Evolutionary conservation across 2,888 invertebrate genomes (phyloP).

Genomic region (Clistopyga incitator): DNA sequence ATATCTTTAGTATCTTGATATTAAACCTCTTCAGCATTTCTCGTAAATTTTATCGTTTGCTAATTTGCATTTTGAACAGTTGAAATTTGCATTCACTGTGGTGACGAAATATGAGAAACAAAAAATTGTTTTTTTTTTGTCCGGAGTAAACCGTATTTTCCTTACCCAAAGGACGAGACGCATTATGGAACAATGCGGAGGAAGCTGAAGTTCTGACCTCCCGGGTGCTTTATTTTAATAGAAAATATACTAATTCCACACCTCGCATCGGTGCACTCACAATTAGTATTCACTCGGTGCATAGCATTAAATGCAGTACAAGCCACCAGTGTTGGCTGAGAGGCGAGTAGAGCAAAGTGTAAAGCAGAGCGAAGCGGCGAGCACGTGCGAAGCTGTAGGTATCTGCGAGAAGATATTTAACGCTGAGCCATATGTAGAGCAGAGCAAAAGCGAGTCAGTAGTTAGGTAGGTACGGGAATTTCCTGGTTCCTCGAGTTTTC

Average conservation of each 20-base stretch:
- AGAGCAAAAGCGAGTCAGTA: constrained; percentile 23
- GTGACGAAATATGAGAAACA: background rate
- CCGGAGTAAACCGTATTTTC: background rate
- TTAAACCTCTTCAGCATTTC: background rate
- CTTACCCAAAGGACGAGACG: background rate
- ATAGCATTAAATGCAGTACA: constrained; percentile 28
- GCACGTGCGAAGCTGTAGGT: constrained; percentile 49
- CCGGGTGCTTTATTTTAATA: constrained; percentile 2
- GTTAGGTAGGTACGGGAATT: constrained; percentile 32
- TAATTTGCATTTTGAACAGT: background rate
- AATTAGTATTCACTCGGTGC: constrained; percentile 53
- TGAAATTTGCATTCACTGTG: background rate
- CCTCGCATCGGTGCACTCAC: constrained; percentile 4
- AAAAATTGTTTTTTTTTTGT: too few species aligned
- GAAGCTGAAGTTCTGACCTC: background rate
- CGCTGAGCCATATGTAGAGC: constrained; percentile 35
- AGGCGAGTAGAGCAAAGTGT: constrained; percentile 21
- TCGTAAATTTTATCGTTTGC: background rate
- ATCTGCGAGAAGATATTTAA: constrained; percentile 51
- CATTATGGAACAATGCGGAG: background rate
- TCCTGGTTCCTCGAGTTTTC: constrained; percentile 47
- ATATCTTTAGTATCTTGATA: background rate
- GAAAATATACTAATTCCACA: constrained; percentile 30
- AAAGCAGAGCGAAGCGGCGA: constrained; percentile 30
- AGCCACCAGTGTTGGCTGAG: background rate